phyloP scores from a whole-genome alignment of 2,888 invertebrate species.

The Aporophyla nigra region DNA sequence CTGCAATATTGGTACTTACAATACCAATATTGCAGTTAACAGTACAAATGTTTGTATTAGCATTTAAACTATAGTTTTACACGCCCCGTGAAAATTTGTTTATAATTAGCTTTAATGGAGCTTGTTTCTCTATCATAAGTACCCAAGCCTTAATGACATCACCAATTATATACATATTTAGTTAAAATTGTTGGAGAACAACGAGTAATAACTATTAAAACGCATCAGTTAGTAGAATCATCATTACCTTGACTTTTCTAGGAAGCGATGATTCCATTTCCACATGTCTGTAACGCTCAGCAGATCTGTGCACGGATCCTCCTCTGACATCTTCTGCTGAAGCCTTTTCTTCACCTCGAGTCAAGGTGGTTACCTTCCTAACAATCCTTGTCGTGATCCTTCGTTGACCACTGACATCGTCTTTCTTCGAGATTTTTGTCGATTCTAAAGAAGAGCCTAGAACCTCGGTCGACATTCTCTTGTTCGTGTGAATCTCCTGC shows the following conservation, averaged over 20 bases:
- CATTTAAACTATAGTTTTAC: constrained; percentile 11
- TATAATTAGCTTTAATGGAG: constrained; percentile 4
- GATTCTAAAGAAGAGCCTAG: constrained; percentile 96
- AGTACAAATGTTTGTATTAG: constrained; percentile 1
- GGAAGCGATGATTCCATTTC: constrained; percentile 91
- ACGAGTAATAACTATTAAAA: constrained; percentile 26
- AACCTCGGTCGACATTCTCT: constrained; percentile 95
- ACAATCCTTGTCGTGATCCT: constrained; percentile 96
- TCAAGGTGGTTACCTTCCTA: constrained; percentile 96
- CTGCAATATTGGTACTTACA: background rate
- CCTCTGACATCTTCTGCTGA: constrained; percentile 93
- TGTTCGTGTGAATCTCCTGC: constrained; percentile 95
- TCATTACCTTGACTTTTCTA: constrained; percentile 94
- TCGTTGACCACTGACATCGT: constrained; percentile 93
- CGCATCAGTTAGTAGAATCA: constrained; percentile 16
- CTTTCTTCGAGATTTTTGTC: constrained; percentile 95
- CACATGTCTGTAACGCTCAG: constrained; percentile 91
- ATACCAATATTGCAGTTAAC: no score
- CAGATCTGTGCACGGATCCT: constrained; percentile 90
- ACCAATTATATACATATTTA: constrained; percentile 23
- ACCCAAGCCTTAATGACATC: constrained; percentile 17
- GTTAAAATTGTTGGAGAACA: constrained; percentile 15
- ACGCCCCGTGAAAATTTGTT: constrained; percentile 17
- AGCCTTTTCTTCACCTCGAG: constrained; percentile 95
- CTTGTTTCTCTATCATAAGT: constrained; percentile 20